Base-by-base conservation (phyloP, 2,888 invertebrate species). In the Hesperia comma region DNA sequence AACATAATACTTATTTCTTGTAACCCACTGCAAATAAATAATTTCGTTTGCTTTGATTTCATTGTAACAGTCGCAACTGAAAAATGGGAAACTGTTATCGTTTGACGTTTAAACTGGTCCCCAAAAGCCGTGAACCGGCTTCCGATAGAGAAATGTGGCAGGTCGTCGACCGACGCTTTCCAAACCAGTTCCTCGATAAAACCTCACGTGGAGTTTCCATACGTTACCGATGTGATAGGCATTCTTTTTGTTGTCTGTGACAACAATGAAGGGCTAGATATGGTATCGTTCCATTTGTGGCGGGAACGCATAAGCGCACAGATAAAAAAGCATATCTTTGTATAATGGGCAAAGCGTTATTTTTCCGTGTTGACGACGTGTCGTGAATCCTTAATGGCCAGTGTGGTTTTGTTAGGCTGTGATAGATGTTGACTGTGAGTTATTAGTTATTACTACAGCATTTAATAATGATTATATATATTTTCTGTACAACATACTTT, bases 101-200 rank as follows among this genome's bases (percentile, higher is more conserved):
- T 51, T 21, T 55, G 55, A 61, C 41, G 60, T 66, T 63, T 68
- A 63, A 69, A 68, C 63, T 67, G 63, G 62, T 72, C 69, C 72
- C 72, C 75, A 71, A 75, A 76, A 74, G 32, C 75, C 58, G 64
- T 70, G 68, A 81, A 81, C 81, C 80, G 79, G 80, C 84, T 83
- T 74, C 75, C 77, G 83, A 85, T 86, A 85, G 83, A 80, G 77
- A 81, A 81, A 79, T 81, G 83, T 82, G 79, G 78, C 79, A 80
- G 81, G 88, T 82, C 88, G 79, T 76, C 81, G 87, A 80, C 87
- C 85, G 80, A 77, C 83, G 84, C 90, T 90, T 90, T 90, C 89
- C 82, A 89, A 90, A 89, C 90, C 82, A 75, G 90, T 89, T 71
- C 46, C 33, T 60, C 55, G 70, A 70, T 70, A 73, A 72, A 54